Evolutionary conservation across 1,140 invertebrate species (phyloP).

Genomic region (Thaumetopoea pityocampa): DNA sequence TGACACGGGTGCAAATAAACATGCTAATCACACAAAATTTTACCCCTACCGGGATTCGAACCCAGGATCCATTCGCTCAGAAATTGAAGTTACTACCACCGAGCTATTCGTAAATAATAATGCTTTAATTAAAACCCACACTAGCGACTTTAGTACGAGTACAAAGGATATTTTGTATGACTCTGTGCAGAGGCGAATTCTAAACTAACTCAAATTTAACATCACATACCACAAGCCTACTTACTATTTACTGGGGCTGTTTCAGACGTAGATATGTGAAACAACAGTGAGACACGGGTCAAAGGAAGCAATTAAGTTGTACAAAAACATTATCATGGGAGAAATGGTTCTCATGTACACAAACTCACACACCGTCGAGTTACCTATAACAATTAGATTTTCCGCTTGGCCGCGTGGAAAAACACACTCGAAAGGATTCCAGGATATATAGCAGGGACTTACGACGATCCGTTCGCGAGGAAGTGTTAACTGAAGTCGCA

Average conservation of each 20-base stretch:
- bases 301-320: slow-evolving; percentile 26
- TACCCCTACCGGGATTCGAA: no score
- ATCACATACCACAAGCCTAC: no score
- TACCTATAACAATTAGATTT: slow-evolving; percentile 37
- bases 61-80: no score
- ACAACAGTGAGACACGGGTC: slow-evolving; percentile 12
- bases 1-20: not conserved
- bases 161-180: no score
- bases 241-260: no score
- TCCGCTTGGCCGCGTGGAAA: slow-evolving; percentile 34
- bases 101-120: no score
- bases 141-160: no score
- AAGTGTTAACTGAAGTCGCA: slow-evolving; percentile 5
- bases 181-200: no score
- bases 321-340: slow-evolving; percentile 17
- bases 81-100: not conserved
- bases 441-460: slow-evolving; percentile 21
- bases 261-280: slow-evolving; percentile 11
- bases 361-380: slow-evolving; percentile 10
- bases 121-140: no score
- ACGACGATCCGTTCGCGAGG: slow-evolving; percentile 9
- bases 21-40: not conserved
- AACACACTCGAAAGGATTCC: slow-evolving; percentile 33
- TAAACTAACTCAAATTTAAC: no score
- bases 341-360: slow-evolving; percentile 22